Conservation (phyloP, 1,140 invertebrate species). For the Drosophila rhopaloa region DNA sequence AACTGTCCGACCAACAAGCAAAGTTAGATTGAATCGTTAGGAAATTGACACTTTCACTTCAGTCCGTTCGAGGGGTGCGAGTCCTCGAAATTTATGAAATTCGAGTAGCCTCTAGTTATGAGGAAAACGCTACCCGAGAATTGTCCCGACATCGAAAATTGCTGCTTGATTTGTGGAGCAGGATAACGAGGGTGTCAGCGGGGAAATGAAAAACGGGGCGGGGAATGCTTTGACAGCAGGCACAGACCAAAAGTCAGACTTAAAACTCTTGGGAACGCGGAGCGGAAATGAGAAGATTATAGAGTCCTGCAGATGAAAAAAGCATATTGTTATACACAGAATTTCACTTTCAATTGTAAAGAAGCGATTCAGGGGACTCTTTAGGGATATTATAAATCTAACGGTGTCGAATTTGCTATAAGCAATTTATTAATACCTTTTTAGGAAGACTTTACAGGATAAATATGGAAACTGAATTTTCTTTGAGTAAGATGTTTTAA, state of each 20-base stretch:
- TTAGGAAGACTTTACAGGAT: not conserved
- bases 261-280: conserved; percentile 25
- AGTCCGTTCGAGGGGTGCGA: conserved; percentile 18
- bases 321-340: conserved; percentile 9
- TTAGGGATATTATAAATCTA: not conserved
- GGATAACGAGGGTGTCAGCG: conserved; percentile 30
- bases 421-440: conserved; percentile 2
- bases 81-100: conserved; percentile 46
- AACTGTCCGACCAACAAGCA: conserved; percentile 63
- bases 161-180: conserved; percentile 34
- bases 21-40: conserved; percentile 70
- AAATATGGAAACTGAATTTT: no score
- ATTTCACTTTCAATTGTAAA: conserved; percentile 38
- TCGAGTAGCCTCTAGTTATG: conserved; percentile 32
- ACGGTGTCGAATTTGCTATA: conserved; percentile 10
- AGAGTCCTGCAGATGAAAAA: conserved; percentile 18
- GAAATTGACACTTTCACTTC: conserved; percentile 75
- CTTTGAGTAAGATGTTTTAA: no score
- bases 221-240: conserved; percentile 68
- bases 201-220: conserved; percentile 3
- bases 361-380: conserved; percentile 8
- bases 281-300: conserved; percentile 52
- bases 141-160: conserved; percentile 32
- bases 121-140: conserved; percentile 35
- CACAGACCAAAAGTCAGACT: conserved; percentile 55